These are phyloP conservation scores for Acanthiza pusilla DNA, from an alignment of 2,797 vertebrate genomes.

Conservation along the genomic window DNA sequence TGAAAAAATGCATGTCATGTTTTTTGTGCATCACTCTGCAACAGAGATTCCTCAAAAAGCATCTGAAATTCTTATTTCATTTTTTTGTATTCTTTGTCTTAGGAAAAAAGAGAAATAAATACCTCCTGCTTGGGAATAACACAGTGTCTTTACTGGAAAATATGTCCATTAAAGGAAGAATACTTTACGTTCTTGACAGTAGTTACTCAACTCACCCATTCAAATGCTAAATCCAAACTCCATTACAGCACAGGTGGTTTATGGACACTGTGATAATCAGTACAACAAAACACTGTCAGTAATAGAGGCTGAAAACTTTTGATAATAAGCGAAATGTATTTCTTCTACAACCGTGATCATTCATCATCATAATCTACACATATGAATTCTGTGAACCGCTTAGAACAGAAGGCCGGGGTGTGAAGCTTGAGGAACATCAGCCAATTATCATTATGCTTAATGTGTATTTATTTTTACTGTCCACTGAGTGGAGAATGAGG, in stretches of 20 bases:
- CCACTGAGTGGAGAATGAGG: background rate
- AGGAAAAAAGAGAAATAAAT: background rate
- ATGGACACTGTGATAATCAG: background rate
- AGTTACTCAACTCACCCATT: background rate
- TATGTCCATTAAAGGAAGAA: background rate
- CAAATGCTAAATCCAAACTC: background rate
- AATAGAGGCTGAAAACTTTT: background rate
- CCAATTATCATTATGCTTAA: background rate
- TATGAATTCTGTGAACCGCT: background rate
- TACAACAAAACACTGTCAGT: background rate
- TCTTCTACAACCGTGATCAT: background rate
- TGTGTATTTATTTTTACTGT: conserved; percentile 7
- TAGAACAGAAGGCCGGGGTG: background rate
- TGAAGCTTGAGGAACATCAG: background rate
- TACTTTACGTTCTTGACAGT: background rate
- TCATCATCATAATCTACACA: background rate
- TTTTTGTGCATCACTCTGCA: background rate
- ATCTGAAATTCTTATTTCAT: background rate
- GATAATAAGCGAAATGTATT: background rate
- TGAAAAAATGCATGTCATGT: background rate
- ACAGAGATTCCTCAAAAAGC: background rate
- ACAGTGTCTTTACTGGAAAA: background rate
- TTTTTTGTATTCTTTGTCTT: background rate
- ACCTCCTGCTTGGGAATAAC: background rate
- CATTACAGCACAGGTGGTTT: background rate